A percentile compares a stretch with the other conserved stretches of the same genome.
Conservation (phyloP, 2,797 vertebrate genomes). For the Hydrophis major region DNA sequence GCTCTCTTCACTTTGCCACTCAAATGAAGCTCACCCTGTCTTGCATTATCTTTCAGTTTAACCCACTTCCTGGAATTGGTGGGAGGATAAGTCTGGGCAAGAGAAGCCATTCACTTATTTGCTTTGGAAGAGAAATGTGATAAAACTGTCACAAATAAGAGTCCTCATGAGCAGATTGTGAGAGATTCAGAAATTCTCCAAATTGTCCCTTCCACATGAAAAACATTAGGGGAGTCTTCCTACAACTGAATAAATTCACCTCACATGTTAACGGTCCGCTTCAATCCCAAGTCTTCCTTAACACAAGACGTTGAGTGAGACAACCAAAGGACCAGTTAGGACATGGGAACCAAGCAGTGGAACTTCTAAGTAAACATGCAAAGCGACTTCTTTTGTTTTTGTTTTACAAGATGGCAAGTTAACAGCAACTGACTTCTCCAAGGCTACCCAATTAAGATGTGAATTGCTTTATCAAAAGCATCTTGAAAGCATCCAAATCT, state of each 20-base stretch:
- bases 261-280: background rate
- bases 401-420: background rate
- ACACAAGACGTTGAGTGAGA: background rate
- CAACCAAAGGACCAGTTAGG: background rate
- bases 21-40: background rate
- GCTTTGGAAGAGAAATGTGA: background rate
- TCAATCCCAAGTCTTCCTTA: background rate
- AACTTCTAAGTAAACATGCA: background rate
- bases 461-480: background rate
- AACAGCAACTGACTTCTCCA: background rate
- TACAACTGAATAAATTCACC: background rate
- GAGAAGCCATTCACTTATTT: background rate
- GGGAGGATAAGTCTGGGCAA: background rate
- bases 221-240: background rate
- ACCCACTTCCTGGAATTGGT: background rate
- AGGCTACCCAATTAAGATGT: background rate
- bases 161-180: background rate
- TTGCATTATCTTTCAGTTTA: background rate
- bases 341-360: background rate
- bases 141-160: background rate
- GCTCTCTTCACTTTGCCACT: background rate
- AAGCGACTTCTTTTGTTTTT: background rate
- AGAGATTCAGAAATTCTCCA: background rate
- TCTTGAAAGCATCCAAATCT: background rate
- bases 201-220: background rate